Percentiles rank a stretch among this genome's conserved stretches.
phyloP scores from a whole-genome alignment of 2,113 vertebrate species.

The Clupea harengus region DNA sequence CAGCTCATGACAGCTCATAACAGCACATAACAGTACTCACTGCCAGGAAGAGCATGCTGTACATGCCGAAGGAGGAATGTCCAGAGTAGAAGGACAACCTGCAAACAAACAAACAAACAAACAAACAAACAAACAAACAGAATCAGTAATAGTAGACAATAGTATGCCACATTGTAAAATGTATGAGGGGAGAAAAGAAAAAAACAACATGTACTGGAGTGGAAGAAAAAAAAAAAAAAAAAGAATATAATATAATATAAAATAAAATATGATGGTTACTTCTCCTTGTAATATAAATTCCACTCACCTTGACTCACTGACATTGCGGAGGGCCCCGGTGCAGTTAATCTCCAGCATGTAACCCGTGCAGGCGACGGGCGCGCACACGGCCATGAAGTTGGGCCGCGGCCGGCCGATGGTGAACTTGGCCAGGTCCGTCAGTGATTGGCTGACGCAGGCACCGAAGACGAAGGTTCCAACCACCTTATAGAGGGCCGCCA shows the following conservation, averaged over 20 bases:
- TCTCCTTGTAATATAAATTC: no score
- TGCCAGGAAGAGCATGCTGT: constrained; percentile 94
- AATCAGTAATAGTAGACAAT: no score
- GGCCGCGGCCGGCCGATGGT: constrained; percentile 89
- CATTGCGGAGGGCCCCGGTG: constrained; percentile 67
- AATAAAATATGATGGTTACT: no score
- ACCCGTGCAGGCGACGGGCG: constrained; percentile 79
- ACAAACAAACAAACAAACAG: background rate
- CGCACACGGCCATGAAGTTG: constrained; percentile 88
- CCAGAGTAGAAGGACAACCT: constrained; percentile 96
- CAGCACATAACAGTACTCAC: constrained; percentile 70
- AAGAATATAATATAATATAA: no score
- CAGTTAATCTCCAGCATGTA: constrained; percentile 78
- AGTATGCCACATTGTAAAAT: no score
- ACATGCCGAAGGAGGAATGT: constrained; percentile 97
- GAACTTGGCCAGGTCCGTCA: constrained; percentile 93
- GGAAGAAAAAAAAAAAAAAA: no score
- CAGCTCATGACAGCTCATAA: no score
- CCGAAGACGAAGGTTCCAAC: constrained; percentile 86
- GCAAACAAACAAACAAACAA: constrained; percentile 5
- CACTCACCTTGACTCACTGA: constrained; percentile 92
- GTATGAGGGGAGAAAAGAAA: no score
- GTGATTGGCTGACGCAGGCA: constrained; percentile 79
- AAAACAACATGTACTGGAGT: no score
- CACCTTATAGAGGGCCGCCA: constrained; percentile 87